Percentiles rank a stretch among this genome's conserved stretches.
Conservation (phyloP, 2,888 invertebrate species). For the Macaria liturata region DNA sequence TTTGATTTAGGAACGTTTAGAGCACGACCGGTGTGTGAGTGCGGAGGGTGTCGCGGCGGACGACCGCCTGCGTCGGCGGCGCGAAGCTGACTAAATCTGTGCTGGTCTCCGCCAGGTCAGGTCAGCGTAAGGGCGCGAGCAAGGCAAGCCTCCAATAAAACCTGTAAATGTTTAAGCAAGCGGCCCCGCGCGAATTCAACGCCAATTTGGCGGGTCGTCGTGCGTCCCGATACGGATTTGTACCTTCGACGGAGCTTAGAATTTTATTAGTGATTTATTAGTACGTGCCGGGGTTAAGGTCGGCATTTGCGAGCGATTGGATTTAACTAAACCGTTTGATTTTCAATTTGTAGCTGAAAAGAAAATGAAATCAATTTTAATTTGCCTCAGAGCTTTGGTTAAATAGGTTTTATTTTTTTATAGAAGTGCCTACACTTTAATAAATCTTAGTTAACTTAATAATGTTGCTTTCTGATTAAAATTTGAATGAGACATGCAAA, state of each 20-base stretch:
- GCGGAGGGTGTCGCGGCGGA: conserved; percentile 41
- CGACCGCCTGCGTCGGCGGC: conserved; percentile 68
- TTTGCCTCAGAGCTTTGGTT: too few species aligned
- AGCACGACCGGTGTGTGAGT: conserved; percentile 52
- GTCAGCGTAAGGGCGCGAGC: conserved; percentile 62
- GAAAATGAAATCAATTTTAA: background rate
- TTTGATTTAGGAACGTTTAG: conserved; percentile 42
- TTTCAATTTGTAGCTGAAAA: background rate
- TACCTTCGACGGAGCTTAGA: conserved; percentile 38
- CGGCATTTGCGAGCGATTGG: conserved; percentile 1
- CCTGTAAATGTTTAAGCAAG: conserved; percentile 51
- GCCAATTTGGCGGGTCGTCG: conserved; percentile 46
- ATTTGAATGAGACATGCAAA: too few species aligned
- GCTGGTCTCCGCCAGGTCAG: conserved; percentile 76
- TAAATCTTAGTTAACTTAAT: too few species aligned
- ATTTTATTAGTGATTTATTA: conserved; percentile 46
- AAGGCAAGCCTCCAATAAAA: conserved; percentile 48
- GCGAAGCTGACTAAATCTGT: conserved; percentile 81
- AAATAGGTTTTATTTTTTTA: too few species aligned
- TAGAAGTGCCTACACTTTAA: too few species aligned
- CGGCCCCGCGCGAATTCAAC: conserved; percentile 40
- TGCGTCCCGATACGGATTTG: conserved; percentile 44
- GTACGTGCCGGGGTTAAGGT: conserved; percentile 33
- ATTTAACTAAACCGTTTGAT: conserved; percentile 1
- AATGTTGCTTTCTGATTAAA: too few species aligned